phyloP scores from a whole-genome alignment of 53 echinoderm and acorn worm species.

The Henricia sp. region DNA sequence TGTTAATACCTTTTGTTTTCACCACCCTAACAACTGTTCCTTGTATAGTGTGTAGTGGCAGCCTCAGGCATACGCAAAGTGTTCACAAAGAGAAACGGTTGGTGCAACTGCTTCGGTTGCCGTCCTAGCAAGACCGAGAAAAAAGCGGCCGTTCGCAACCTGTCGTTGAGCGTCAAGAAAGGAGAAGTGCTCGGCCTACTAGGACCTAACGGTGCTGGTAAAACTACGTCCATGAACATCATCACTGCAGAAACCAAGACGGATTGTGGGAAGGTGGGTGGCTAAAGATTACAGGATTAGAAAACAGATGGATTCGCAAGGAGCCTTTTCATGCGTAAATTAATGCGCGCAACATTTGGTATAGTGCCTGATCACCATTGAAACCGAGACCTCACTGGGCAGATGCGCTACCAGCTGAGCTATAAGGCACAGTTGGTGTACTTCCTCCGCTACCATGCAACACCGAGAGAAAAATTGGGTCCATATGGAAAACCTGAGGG shows the following conservation, averaged over 20 bases:
- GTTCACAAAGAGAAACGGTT: slow-evolving; percentile 44
- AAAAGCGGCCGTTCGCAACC: slow-evolving; percentile 78
- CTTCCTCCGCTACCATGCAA: too few species aligned
- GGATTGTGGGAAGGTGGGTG: slow-evolving; percentile 72
- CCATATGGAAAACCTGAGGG: too few species aligned
- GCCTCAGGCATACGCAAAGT: slow-evolving; percentile 66
- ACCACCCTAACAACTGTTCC: too few species aligned
- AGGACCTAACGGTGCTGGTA: slow-evolving; percentile 90
- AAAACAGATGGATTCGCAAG: neutral
- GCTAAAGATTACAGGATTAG: neutral
- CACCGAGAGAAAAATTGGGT: too few species aligned
- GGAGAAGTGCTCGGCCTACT: slow-evolving; percentile 86
- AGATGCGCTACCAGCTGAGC: too few species aligned
- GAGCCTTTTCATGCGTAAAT: neutral
- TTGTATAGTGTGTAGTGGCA: slow-evolving; percentile 57
- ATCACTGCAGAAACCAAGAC: slow-evolving; percentile 77
- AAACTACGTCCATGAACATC: slow-evolving; percentile 80
- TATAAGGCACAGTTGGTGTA: too few species aligned
- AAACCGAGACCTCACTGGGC: too few species aligned
- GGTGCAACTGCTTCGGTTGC: too few species aligned
- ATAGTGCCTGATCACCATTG: too few species aligned
- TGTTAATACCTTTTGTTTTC: neutral
- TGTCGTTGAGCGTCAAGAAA: slow-evolving; percentile 69
- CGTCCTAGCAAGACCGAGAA: neutral
- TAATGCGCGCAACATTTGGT: too few species aligned